These are phyloP conservation scores for Corydoras maculifer DNA, from an alignment of 2,113 vertebrate genomes.

Conservation along the genomic window DNA sequence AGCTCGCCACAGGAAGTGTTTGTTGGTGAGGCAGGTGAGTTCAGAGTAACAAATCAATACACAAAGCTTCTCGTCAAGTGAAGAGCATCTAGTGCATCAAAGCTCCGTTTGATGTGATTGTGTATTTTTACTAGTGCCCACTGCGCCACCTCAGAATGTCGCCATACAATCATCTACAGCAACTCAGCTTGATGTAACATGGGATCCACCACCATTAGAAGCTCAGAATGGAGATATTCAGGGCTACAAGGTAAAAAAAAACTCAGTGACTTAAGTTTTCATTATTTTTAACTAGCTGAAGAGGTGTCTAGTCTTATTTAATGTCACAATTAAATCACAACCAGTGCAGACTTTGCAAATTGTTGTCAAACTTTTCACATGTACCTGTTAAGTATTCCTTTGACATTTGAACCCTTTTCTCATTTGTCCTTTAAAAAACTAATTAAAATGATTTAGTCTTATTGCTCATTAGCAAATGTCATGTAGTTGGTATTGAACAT, in stretches of 20 bases:
- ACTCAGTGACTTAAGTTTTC: too few relatives aligned
- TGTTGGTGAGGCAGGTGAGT: slow-evolving; percentile 91
- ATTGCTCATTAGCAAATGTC: too few relatives aligned
- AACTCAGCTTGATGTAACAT: slow-evolving; percentile 88
- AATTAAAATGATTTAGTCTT: too few relatives aligned
- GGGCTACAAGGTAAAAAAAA: slow-evolving; percentile 82
- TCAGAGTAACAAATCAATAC: background rate
- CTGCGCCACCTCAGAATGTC: slow-evolving; percentile 78
- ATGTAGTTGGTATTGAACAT: too few relatives aligned
- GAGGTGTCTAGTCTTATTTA: too few relatives aligned
- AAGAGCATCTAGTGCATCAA: too few relatives aligned
- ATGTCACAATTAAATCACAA: too few relatives aligned
- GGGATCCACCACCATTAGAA: slow-evolving; percentile 83
- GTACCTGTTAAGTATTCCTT: background rate
- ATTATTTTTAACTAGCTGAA: too few relatives aligned
- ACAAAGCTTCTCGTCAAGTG: background rate
- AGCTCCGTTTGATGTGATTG: too few relatives aligned
- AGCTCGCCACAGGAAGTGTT: slow-evolving; percentile 92
- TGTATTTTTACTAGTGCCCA: slow-evolving; percentile 71
- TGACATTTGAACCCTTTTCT: background rate
- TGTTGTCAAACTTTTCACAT: background rate
- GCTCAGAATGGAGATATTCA: slow-evolving; percentile 92
- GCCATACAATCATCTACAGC: slow-evolving; percentile 77
- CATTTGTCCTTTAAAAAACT: too few relatives aligned
- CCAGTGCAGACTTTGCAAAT: background rate